Percentiles rank a stretch among this genome's conserved stretches.
phyloP scores from a whole-genome alignment of 2,888 invertebrate genomes.

The Leucania comma region DNA sequence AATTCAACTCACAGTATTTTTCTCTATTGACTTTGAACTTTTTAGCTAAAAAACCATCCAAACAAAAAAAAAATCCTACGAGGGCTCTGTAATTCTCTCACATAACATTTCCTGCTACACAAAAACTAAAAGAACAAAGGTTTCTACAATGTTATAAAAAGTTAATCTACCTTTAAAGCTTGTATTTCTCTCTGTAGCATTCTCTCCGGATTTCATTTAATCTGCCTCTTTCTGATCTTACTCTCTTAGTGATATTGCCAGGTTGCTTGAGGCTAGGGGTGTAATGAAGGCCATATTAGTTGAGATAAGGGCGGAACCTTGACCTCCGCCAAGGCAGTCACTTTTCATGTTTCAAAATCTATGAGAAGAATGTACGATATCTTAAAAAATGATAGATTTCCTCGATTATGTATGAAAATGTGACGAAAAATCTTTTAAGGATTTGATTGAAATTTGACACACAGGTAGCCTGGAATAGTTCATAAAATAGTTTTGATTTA shows the following conservation, averaged over 20 bases:
- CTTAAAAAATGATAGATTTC: too few species aligned
- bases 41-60: neutral
- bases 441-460: too few species aligned
- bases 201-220: slow-evolving; percentile 50
- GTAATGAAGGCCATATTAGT: neutral
- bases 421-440: too few species aligned
- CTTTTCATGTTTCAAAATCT: too few species aligned
- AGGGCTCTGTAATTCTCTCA: slow-evolving; percentile 10
- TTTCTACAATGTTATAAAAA: slow-evolving; percentile 43
- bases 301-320: neutral
- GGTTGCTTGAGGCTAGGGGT: slow-evolving; percentile 16
- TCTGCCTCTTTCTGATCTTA: slow-evolving; percentile 15
- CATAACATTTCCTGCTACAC: slow-evolving; percentile 35
- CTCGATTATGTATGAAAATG: too few species aligned
- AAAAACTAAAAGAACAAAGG: slow-evolving; percentile 22
- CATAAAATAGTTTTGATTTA: too few species aligned
- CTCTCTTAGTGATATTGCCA: slow-evolving; percentile 27
- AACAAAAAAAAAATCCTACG: neutral
- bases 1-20: neutral
- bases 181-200: slow-evolving; percentile 37
- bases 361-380: too few species aligned
- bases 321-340: neutral
- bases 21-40: neutral
- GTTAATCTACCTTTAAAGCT: slow-evolving; percentile 51
- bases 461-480: too few species aligned